Evolutionary conservation across 2,888 invertebrate genomes (phyloP).

Genomic region (Rhodophaea formosa): DNA sequence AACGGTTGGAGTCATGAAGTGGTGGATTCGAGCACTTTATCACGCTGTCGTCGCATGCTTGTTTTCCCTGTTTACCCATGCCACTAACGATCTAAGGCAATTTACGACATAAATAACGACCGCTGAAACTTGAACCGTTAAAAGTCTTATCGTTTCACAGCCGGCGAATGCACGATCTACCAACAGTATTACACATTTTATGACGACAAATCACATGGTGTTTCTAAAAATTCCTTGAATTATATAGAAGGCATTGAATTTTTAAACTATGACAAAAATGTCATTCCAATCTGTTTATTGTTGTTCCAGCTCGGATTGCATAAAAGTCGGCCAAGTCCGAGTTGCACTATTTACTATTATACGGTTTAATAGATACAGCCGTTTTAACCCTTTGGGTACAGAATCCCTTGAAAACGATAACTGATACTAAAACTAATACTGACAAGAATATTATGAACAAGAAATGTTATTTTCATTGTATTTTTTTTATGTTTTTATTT

Average conservation of each 20-base stretch:
- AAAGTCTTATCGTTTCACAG: slow-evolving; percentile 49
- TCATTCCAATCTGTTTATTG: too few species aligned
- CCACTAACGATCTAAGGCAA: slow-evolving; percentile 54
- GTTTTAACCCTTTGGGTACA: too few species aligned
- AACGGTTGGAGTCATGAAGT: slow-evolving; percentile 46
- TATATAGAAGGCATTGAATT: background rate
- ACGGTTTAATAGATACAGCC: too few species aligned
- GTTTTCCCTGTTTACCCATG: slow-evolving; percentile 48
- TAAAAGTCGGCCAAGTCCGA: too few species aligned
- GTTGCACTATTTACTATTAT: too few species aligned
- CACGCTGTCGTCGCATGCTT: slow-evolving; percentile 53
- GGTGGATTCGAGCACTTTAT: slow-evolving; percentile 54
- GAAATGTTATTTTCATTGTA: too few species aligned
- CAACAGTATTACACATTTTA: slow-evolving; percentile 18
- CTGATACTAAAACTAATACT: too few species aligned
- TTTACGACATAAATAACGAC: slow-evolving; percentile 58
- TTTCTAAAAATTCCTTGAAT: slow-evolving; percentile 9
- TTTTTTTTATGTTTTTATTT: too few species aligned
- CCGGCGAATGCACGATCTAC: slow-evolving; percentile 40
- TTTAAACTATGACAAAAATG: too few species aligned
- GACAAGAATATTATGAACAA: too few species aligned
- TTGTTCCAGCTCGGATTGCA: too few species aligned
- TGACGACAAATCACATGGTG: background rate
- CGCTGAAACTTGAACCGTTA: slow-evolving; percentile 54
- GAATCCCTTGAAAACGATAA: too few species aligned